Evolutionary conservation across 1,140 invertebrate species (phyloP).

Genomic region (Zaprionus taronus): DNA sequence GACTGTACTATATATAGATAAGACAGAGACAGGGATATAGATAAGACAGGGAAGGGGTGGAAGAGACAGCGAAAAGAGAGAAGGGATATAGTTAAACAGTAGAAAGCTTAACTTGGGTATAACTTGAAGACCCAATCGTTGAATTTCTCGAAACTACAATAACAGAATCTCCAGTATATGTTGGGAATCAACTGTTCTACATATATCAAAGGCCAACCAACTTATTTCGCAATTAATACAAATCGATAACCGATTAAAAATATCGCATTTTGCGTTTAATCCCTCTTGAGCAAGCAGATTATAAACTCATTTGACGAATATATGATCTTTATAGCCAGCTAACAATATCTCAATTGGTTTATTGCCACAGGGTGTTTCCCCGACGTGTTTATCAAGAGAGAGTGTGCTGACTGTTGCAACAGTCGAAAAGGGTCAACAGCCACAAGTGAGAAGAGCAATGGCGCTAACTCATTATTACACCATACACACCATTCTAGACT

Average conservation of each 20-base stretch:
- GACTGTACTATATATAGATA: background rate
- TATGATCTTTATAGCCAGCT: background rate
- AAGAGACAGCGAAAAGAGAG: background rate
- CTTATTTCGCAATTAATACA: background rate
- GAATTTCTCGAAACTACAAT: too few species aligned
- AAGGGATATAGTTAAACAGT: background rate
- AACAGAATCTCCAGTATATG: too few species aligned
- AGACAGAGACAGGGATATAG: background rate
- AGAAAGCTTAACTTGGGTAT: background rate
- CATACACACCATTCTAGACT: background rate
- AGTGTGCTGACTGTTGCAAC: background rate
- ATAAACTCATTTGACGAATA: background rate
- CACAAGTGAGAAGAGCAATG: background rate
- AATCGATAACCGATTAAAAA: background rate
- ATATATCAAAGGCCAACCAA: background rate
- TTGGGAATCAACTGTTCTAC: too few species aligned
- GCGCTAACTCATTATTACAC: conserved; percentile 6
- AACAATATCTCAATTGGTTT: background rate
- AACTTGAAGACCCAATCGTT: background rate
- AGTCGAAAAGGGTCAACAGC: background rate
- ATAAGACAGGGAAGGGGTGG: background rate
- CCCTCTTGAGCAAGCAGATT: background rate
- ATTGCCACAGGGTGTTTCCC: background rate
- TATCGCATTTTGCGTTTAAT: background rate
- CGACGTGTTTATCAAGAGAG: background rate